Evolutionary conservation across 2,888 invertebrate species (phyloP), one percentile per base, ranked within the genome.

Genomic region (Synergus laeviventris): DNA sequence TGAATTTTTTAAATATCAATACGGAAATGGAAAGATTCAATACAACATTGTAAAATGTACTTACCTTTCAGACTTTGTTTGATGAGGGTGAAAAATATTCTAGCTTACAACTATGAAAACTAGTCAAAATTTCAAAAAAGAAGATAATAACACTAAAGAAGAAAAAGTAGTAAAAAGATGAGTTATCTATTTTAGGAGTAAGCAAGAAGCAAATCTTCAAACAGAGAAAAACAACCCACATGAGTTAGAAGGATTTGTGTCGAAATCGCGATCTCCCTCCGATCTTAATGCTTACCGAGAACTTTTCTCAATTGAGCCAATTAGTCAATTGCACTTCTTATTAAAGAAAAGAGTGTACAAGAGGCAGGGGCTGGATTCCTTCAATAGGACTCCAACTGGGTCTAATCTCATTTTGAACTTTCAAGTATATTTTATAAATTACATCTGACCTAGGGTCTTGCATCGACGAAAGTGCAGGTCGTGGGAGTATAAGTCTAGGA

Each of bases 281-380:
- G 45, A 70, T 70, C 31, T 70, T n/a, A 70, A 70, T 31, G 66
- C 66, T 70, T 70, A 64, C 66, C 49, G 31, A 70, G 66, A 70
- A 70, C 49, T 70, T 70, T 49, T 70, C 66, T 70, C 66, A 70
- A 70, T 70, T 70, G 70, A 70, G 70, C 36, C 70, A 70, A 70
- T 70, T 70, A 70, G 70, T 49, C 49, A 70, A 70, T 70, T 54
- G 70, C 70, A 70, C 49, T 70, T 64, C 21, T 64, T 36, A 70
- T 70, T 70, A 54, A 70, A 70, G 70, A 70, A 45, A 66, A 49
- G 49, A 70, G 18, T 70, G 31, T 31, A 49, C 45, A 36, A 70
- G 36, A 70, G n/a, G 49, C 38, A 62, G 31, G 1, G n/a, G 18
- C 66, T 70, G 49, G 70, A 70, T 70, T 70, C 70, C 70, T 49